Percentiles rank a stretch among this genome's conserved stretches.
phyloP scores from a whole-genome alignment of 2,113 vertebrate genomes.

The Chamaea fasciata region DNA sequence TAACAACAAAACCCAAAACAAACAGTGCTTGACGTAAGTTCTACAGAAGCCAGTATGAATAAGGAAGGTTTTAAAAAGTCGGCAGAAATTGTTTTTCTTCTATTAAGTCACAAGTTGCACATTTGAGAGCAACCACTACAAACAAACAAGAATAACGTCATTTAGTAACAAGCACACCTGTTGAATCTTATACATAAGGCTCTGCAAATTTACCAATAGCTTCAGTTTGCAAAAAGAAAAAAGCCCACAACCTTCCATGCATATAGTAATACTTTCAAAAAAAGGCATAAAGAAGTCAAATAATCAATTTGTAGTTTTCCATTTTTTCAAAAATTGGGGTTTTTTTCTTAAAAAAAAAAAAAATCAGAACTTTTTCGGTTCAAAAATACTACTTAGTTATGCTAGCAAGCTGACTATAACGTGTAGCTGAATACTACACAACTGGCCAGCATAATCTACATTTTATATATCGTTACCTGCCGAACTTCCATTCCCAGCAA shows the following conservation, averaged over 20 bases:
- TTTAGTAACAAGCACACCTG: not conserved
- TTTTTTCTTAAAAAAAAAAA: not conserved
- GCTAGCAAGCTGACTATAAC: not conserved
- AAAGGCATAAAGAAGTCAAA: not conserved
- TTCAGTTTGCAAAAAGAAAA: not conserved
- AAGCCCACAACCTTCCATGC: not conserved
- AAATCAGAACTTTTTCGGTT: not conserved
- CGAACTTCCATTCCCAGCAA: not conserved
- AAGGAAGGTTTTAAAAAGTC: not conserved
- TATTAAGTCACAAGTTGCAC: not conserved
- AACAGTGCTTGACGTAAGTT: not conserved
- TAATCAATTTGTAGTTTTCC: not conserved
- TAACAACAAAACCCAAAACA: not conserved
- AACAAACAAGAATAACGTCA: not conserved
- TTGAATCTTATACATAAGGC: not conserved
- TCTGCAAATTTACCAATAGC: not conserved
- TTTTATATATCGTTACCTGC: not conserved
- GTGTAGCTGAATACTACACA: not conserved
- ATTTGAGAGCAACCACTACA: not conserved
- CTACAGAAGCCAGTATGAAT: not conserved
- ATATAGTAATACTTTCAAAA: not conserved
- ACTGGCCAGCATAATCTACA: rapidly evolving
- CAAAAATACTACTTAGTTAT: not conserved
- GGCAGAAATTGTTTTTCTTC: not conserved
- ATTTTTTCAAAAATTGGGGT: not conserved